Evolutionary conservation across 2,797 vertebrate genomes (phyloP).

Genomic region (Threskiornis aethiopicus): DNA sequence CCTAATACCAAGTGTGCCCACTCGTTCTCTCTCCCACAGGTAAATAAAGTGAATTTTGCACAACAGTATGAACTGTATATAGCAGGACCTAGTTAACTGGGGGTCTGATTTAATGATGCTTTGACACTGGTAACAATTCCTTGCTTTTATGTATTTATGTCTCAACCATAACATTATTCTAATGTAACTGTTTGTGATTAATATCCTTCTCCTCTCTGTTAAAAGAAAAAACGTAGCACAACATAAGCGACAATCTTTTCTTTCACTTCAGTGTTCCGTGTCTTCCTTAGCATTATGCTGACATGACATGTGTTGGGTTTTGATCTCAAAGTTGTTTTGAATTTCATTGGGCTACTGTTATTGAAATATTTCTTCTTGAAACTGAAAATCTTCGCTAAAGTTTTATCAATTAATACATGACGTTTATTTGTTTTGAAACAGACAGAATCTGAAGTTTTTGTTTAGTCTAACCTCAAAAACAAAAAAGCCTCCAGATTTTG

Average conservation of each 20-base stretch:
- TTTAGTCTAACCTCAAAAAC: not conserved
- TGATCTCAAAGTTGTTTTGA: not conserved
- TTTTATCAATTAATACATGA: not conserved
- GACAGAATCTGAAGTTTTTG: not conserved
- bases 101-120: not conserved
- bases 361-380: not conserved
- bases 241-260: not conserved
- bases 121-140: not conserved
- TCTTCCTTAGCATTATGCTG: not conserved
- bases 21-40: not conserved
- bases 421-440: not conserved
- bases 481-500: not conserved
- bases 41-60: accelerated
- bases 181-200: constrained; percentile 65
- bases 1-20: not conserved
- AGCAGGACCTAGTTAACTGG: not conserved
- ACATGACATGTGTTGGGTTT: not conserved
- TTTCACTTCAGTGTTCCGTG: not conserved
- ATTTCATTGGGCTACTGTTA: not conserved
- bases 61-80: accelerated
- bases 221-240: not conserved
- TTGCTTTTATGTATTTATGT: constrained; percentile 48
- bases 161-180: constrained; percentile 64
- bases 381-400: not conserved
- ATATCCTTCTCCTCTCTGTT: not conserved